These are phyloP conservation scores for Ammospiza caudacuta DNA, from an alignment of 2,113 vertebrate species.

Conservation along the genomic window DNA sequence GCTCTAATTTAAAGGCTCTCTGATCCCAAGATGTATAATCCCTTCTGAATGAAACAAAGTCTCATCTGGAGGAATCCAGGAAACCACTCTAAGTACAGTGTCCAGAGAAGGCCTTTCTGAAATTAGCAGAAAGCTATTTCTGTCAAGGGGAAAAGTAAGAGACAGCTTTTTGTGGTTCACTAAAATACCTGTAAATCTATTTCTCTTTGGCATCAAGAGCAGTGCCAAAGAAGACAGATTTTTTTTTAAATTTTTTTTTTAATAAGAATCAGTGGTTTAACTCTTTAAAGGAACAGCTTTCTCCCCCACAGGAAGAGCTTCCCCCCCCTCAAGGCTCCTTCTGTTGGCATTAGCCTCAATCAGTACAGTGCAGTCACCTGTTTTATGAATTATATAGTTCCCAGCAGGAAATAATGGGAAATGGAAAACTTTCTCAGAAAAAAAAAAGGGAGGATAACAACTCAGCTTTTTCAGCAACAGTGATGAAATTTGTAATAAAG, in stretches of 20 bases:
- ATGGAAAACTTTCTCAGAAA: neutral
- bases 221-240: neutral
- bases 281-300: neutral
- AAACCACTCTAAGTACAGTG: neutral
- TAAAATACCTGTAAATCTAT: neutral
- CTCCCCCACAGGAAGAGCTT: neutral
- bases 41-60: neutral
- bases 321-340: rapidly evolving
- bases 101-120: neutral
- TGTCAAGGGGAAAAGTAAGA: neutral
- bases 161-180: neutral
- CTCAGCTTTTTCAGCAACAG: neutral
- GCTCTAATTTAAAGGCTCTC: neutral
- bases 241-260: neutral
- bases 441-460: neutral
- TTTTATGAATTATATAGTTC: neutral
- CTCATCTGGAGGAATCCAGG: neutral
- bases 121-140: neutral
- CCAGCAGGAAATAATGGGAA: neutral
- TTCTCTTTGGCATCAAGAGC: neutral
- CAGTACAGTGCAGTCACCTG: neutral
- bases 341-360: neutral
- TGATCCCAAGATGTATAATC: neutral
- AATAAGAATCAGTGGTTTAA: neutral
- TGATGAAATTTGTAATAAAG: neutral